phyloP scores from a whole-genome alignment of 2,797 vertebrate genomes.

The Myiothlypis coronata region DNA sequence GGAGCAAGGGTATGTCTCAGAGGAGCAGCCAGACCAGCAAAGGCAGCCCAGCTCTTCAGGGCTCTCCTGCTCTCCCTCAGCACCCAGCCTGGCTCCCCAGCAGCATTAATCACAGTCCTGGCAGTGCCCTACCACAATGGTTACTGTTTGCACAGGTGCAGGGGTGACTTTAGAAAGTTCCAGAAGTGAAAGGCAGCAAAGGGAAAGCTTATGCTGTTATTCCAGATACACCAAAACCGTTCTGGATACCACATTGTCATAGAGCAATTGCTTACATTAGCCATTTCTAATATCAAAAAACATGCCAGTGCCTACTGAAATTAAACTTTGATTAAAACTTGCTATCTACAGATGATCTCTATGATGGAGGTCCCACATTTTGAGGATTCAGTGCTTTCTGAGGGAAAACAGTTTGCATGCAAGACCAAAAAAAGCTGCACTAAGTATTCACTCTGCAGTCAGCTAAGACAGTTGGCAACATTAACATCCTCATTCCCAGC shows the following conservation, averaged over 20 bases:
- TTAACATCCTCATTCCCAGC: neutral
- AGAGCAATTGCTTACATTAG: neutral
- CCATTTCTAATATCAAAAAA: neutral
- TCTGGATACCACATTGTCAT: rapidly evolving
- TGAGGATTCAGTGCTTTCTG: neutral
- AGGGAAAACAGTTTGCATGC: neutral
- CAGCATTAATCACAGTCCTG: neutral
- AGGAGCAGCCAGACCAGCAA: neutral
- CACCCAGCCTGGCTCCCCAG: neutral
- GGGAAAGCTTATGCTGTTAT: neutral
- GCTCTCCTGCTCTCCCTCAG: neutral
- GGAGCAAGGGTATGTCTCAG: neutral
- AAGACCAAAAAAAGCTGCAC: neutral
- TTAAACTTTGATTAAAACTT: neutral
- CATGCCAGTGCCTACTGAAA: neutral
- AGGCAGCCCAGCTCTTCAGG: neutral
- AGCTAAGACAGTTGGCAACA: neutral
- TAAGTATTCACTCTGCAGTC: neutral
- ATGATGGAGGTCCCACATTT: neutral
- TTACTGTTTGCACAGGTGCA: neutral
- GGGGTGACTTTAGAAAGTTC: neutral
- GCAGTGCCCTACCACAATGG: neutral
- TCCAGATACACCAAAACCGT: neutral
- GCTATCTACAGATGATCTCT: neutral
- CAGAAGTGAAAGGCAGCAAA: neutral